phyloP scores from a whole-genome alignment of 2,797 vertebrate species.

The Brotula barbata region DNA sequence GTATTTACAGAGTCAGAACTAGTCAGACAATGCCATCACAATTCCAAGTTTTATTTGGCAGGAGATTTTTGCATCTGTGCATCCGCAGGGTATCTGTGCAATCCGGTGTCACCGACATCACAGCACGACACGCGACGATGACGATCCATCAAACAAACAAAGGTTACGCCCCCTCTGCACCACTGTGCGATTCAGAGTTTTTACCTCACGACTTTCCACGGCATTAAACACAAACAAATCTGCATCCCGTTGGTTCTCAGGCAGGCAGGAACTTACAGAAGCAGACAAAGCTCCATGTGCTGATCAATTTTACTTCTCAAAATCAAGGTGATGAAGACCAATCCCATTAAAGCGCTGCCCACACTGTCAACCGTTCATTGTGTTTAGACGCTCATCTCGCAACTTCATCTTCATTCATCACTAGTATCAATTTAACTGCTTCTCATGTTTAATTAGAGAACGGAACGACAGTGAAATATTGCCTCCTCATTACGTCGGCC shows the following conservation, averaged over 20 bases:
- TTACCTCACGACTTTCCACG: slow-evolving; percentile 1
- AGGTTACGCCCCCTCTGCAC: no score
- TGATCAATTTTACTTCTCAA: slow-evolving; percentile 40
- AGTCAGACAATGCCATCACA: no score
- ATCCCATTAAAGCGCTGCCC: slow-evolving; percentile 29
- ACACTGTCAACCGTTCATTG: slow-evolving; percentile 36
- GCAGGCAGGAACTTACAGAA: slow-evolving; percentile 19
- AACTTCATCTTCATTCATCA: slow-evolving; percentile 36
- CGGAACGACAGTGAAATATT: slow-evolving; percentile 42
- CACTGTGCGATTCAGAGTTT: no score
- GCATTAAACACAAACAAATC: slow-evolving; percentile 16
- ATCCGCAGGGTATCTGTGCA: no score
- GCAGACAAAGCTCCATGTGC: slow-evolving; percentile 3
- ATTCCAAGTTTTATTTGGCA: no score
- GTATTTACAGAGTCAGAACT: no score
- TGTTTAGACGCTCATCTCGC: slow-evolving; percentile 48
- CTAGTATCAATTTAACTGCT: slow-evolving; percentile 40
- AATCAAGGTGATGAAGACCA: slow-evolving; percentile 59
- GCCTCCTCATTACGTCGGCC: slow-evolving; percentile 26
- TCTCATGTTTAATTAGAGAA: slow-evolving; percentile 64
- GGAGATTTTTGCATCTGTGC: no score
- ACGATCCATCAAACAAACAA: no score
- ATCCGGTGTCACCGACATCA: no score
- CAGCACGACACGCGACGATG: no score
- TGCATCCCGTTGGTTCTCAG: slow-evolving; percentile 20